phyloP scores from a whole-genome alignment of 2,113 vertebrate species.

The Saguinus imperator region DNA sequence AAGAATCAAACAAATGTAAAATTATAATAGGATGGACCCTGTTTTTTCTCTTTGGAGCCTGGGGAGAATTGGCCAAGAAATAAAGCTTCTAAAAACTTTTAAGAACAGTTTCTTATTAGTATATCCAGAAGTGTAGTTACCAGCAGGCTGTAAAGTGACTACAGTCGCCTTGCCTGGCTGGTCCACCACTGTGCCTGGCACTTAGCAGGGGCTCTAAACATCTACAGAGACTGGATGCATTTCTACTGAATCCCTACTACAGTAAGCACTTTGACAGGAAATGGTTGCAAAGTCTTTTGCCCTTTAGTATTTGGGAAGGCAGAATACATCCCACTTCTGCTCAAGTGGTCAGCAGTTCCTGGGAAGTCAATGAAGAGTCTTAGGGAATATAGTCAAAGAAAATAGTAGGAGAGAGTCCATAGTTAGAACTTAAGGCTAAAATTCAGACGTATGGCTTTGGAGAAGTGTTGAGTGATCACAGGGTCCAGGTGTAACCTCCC shows the following conservation, averaged over 20 bases:
- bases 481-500: not conserved
- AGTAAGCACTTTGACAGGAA: not conserved
- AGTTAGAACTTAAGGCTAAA: not conserved
- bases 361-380: not conserved
- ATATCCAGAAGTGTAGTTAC: not conserved
- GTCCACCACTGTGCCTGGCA: not conserved
- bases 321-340: not conserved
- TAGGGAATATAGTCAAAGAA: not conserved
- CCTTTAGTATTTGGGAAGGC: not conserved
- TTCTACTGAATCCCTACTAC: not conserved
- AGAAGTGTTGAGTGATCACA: not conserved
- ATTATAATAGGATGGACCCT: not conserved
- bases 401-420: not conserved
- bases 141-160: not conserved
- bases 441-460: not conserved
- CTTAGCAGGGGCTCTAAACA: not conserved
- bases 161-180: not conserved
- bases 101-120: conserved; percentile 17
- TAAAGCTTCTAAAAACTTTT: not conserved
- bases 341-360: not conserved
- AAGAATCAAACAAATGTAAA: not conserved
- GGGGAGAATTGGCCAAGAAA: not conserved
- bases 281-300: not conserved
- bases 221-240: not conserved
- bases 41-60: not conserved